phyloP scores from a whole-genome alignment of 2,888 invertebrate species.

The Aquatica leii region DNA sequence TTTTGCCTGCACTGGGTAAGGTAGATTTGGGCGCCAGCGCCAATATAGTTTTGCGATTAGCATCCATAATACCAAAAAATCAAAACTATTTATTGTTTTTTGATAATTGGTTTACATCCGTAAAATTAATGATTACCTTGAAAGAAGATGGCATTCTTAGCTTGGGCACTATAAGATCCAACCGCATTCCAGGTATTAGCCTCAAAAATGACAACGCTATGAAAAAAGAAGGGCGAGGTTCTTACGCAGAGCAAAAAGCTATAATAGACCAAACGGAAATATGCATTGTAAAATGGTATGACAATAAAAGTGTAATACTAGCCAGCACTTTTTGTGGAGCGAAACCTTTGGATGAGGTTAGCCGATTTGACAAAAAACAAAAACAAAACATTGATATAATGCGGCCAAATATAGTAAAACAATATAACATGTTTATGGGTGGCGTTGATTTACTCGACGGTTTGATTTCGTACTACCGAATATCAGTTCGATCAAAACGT shows the following conservation, averaged over 20 bases:
- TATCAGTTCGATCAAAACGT: too few relatives aligned
- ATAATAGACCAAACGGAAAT: conserved; percentile 25
- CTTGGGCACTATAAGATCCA: too few relatives aligned
- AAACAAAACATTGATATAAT: conserved; percentile 29
- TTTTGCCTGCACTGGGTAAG: conserved; percentile 10
- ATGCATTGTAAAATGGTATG: conserved; percentile 30
- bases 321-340: conserved; percentile 30
- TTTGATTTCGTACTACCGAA: too few relatives aligned
- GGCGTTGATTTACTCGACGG: conserved; percentile 17
- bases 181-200: too few relatives aligned
- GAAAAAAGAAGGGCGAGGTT: too few relatives aligned
- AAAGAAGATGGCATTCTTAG: conserved; percentile 7
- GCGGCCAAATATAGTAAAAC: too few relatives aligned
- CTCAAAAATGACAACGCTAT: too few relatives aligned
- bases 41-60: conserved; percentile 14
- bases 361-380: conserved; percentile 33
- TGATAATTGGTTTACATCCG: conserved; percentile 13
- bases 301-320: conserved; percentile 26
- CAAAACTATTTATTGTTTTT: conserved; percentile 19
- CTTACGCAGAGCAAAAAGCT: too few relatives aligned
- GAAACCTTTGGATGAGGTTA: conserved; percentile 30
- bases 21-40: conserved; percentile 11
- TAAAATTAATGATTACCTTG: not conserved
- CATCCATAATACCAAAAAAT: conserved; percentile 10
- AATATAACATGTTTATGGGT: conserved; percentile 21